Evolutionary conservation across 2,888 invertebrate genomes (phyloP), one percentile per base, ranked within the genome.

Genomic region (Rhamphomyia laevipes): DNA sequence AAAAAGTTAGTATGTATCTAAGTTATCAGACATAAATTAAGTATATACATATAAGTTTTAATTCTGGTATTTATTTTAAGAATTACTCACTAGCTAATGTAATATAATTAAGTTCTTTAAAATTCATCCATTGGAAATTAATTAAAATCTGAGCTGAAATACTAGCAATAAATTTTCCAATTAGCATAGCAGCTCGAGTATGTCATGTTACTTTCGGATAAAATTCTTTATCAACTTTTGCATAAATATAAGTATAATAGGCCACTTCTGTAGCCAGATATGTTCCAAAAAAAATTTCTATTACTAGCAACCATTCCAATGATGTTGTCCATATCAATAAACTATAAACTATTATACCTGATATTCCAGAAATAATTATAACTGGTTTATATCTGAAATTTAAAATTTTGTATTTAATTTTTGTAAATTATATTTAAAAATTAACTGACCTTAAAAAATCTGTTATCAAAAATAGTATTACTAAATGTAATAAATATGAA

Each of bases 241-340:
- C 88, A 70, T 93, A 95, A 56, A 94, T 89, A 63, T 95, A 95
- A 0, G 92, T 91, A 61, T 82, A 87, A 67, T 94, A 95, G 0
- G 94, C 94, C 9, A 95, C 86, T 71, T 94, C 94, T 4, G 90
- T 81, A 0, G 94, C 89, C 69, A 86, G 80, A 62, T 88, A 90
- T 7, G 88, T 75, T 3, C 94, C 94, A 65, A 86, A 92, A 56
- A 80, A 73, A 45, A 81, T 75, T 73, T 86, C 76, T 46, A 79
- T 68, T 46, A 73, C 76, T 72, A 89, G 86, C 63, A 93, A 73
- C 60, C 80, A 79, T 53, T 75, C 62, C 56, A 93, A 68, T 43
- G 81, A 82, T 47, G 76, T 74, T 1, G 87, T 86, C 80, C 88
- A 84, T 49, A 89, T 72, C 23, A 95, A 71, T 62, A 90, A 76